A percentile compares a stretch with the other conserved stretches of the same genome.
Conservation (phyloP, 1,140 invertebrate species). For the Vollenhovia emeryi region DNA sequence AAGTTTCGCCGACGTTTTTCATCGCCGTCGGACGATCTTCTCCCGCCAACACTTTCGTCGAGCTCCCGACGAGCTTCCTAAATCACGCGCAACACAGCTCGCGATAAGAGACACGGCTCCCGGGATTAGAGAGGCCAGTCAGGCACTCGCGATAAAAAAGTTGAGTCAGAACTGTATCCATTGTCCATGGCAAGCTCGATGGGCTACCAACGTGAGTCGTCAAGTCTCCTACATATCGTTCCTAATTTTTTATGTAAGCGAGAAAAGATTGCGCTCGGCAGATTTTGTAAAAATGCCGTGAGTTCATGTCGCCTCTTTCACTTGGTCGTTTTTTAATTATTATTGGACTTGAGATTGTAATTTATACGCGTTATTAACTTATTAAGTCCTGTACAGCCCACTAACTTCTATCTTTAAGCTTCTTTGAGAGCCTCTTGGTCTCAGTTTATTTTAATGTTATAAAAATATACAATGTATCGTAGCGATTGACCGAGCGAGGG, state of each 20-base stretch:
- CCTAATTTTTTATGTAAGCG: neutral
- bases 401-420: too few species aligned
- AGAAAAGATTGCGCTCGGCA: neutral
- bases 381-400: too few species aligned
- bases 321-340: too few species aligned
- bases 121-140: slow-evolving; percentile 28
- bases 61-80: slow-evolving; percentile 39
- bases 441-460: too few species aligned
- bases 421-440: too few species aligned
- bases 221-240: neutral
- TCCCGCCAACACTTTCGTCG: slow-evolving; percentile 24
- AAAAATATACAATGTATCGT: too few species aligned
- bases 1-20: slow-evolving; percentile 55
- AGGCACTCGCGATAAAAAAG: slow-evolving; percentile 37
- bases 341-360: too few species aligned
- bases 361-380: too few species aligned
- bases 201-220: neutral
- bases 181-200: neutral
- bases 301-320: too few species aligned
- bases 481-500: neutral
- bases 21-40: slow-evolving; percentile 48
- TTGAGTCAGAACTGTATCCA: neutral
- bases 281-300: neutral
- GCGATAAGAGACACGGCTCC: slow-evolving; percentile 35
- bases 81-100: slow-evolving; percentile 31